Evolutionary conservation across 2,888 invertebrate genomes (phyloP), one percentile per base, ranked within the genome.

Genomic region (Sesia apiformis): DNA sequence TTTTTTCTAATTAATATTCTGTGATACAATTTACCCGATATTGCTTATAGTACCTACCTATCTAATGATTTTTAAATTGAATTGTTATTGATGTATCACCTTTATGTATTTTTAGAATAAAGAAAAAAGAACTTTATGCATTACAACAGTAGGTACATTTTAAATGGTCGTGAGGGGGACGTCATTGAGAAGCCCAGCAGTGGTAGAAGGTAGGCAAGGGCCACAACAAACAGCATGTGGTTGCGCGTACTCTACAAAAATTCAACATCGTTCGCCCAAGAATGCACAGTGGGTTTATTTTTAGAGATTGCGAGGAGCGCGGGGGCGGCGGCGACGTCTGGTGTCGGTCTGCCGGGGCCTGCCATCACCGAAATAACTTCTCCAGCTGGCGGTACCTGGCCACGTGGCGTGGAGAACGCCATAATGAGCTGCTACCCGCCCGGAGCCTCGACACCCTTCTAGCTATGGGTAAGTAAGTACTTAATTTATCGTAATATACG

Each of bases 331-430:
- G 78, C 84, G 80, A 81, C 84, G 89, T 88, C 88, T 89, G 86
- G 85, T 87, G 86, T 88, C 90, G 90, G 87, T 90, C 91, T 91
- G 89, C 91, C 91, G 86, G 91, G 91, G 90, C 89, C 91, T 90
- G 91, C 84, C 89, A 84, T 88, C 90, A 85, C 89, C 75, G 76
- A 89, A 89, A 89, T 89, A 89, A 76, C 85, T 82, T 81, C 78
- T 88, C 88, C 89, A 89, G 88, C 84, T 87, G 86, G 83, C 81
- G 69, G 74, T 86, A 85, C 85, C 52, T 84, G 84, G 74, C 79
- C 88, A 88, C 88, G 88, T 88, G 87, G 85, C 75, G 63, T 64
- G 63, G 63, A 69, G 69, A 68, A 72, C 63, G 64, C 67, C 70
- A 69, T 64, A 52, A 53, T 59, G 52, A 61, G 57, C 23, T 23